A percentile compares a stretch with the other conserved stretches of the same genome.
Conservation (phyloP, 2,888 invertebrate species). For the Azorinus chamasolen region DNA sequence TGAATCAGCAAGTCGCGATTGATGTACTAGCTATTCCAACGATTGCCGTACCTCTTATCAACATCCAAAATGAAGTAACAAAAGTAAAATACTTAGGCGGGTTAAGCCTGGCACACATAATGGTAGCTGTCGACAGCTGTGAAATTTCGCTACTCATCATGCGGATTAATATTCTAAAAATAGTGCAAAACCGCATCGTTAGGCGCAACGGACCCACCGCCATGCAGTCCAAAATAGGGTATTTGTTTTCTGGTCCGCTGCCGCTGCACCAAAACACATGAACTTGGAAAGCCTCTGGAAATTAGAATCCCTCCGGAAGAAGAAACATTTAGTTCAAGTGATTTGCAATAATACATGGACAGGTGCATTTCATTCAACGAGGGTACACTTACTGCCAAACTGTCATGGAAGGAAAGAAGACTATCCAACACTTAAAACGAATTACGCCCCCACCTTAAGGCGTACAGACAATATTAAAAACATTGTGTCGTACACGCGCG, state of each 20-base stretch:
- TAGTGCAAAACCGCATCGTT: conserved; percentile 29
- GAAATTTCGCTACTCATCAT: conserved; percentile 36
- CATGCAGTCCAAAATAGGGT: conserved; percentile 40
- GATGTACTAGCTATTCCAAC: conserved; percentile 44
- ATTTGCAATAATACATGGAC: conserved; percentile 1
- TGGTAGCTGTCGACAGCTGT: conserved; percentile 7
- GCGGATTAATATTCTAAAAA: conserved; percentile 44
- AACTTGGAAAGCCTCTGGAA: conserved; percentile 44
- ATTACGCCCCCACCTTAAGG: conserved; percentile 11
- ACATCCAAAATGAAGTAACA: too few species aligned
- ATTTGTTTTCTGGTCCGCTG: conserved; percentile 30
- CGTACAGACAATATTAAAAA: conserved; percentile 10
- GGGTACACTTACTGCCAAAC: neutral
- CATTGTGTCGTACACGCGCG: too few species aligned
- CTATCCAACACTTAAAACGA: neutral
- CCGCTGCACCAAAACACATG: conserved; percentile 4
- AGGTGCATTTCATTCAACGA: too few species aligned
- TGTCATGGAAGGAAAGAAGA: conserved; percentile 1
- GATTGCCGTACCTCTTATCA: conserved; percentile 49
- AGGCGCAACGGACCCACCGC: conserved; percentile 45
- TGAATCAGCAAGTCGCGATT: conserved; percentile 13
- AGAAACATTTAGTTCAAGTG: too few species aligned
- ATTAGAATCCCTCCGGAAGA: conserved; percentile 48
- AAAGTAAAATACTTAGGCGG: too few species aligned
- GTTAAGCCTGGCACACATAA: conserved; percentile 36